phyloP scores from a whole-genome alignment of 1,140 invertebrate species.

The Bathynomus jamesi region DNA sequence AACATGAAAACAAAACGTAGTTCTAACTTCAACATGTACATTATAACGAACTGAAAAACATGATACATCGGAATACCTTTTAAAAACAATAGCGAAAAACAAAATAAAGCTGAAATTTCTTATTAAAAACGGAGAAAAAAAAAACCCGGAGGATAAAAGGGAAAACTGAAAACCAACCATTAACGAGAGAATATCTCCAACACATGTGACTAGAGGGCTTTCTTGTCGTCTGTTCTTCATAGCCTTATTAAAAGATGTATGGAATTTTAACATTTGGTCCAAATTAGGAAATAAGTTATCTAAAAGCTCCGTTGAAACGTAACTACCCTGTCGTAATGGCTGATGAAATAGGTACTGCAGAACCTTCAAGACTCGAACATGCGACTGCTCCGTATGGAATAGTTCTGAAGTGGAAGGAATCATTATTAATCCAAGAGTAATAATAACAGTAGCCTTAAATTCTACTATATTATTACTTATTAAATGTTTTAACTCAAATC shows the following conservation, averaged over 20 bases:
- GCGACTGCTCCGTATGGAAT: slow-evolving; percentile 90
- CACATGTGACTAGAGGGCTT: slow-evolving; percentile 62
- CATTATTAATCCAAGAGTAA: too few relatives aligned
- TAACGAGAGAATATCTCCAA: slow-evolving; percentile 66
- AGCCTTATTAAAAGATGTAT: slow-evolving; percentile 62
- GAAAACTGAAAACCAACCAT: too few relatives aligned
- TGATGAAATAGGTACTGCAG: slow-evolving; percentile 82
- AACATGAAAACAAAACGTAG: too few relatives aligned
- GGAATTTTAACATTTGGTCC: slow-evolving; percentile 68
- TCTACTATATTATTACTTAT: too few relatives aligned
- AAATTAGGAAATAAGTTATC: slow-evolving; percentile 85
- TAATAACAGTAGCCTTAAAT: too few relatives aligned
- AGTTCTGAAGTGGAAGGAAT: slow-evolving; percentile 65
- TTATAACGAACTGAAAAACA: not conserved
- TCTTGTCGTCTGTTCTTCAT: slow-evolving; percentile 63
- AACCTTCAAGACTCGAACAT: slow-evolving; percentile 88
- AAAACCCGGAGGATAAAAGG: too few relatives aligned
- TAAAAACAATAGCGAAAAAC: not conserved
- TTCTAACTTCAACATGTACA: too few relatives aligned
- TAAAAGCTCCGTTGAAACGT: slow-evolving; percentile 68
- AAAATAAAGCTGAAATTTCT: too few relatives aligned
- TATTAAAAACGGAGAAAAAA: too few relatives aligned
- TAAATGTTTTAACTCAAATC: too few relatives aligned
- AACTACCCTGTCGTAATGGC: slow-evolving; percentile 61
- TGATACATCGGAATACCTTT: not conserved